Conservation (phyloP, 2,113 vertebrate genomes). For the Varanus komodoensis region DNA sequence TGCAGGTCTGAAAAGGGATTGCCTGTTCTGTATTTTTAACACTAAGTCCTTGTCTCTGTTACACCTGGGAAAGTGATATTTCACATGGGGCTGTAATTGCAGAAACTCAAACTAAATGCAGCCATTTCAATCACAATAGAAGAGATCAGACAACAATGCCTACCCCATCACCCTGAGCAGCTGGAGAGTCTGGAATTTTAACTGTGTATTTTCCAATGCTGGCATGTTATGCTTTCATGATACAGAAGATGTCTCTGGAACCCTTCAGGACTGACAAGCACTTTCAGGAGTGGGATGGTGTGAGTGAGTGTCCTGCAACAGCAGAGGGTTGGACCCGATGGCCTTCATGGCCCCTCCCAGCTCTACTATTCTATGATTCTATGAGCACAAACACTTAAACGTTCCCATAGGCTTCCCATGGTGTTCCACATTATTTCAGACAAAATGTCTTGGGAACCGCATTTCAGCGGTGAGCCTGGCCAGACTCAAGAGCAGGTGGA, state of each 20-base stretch:
- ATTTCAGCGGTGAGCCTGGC: too few relatives aligned
- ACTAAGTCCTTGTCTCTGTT: constrained; percentile 7
- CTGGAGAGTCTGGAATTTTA: background rate
- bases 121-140: constrained; percentile 12
- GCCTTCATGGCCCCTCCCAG: too few relatives aligned
- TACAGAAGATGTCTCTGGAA: background rate
- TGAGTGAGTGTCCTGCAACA: too few relatives aligned
- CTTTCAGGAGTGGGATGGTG: too few relatives aligned
- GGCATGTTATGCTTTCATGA: background rate
- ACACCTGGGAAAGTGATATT: constrained; percentile 35
- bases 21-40: background rate
- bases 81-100: constrained; percentile 16
- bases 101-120: constrained; percentile 23
- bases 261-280: too few relatives aligned
- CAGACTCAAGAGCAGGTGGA: background rate
- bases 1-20: constrained; percentile 3
- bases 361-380: too few relatives aligned
- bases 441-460: too few relatives aligned
- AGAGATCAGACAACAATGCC: background rate
- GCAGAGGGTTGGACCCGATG: too few relatives aligned
- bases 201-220: background rate
- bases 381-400: background rate
- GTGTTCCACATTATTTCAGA: too few relatives aligned
- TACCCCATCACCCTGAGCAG: background rate
- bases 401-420: background rate